Evolutionary conservation across 2,113 vertebrate genomes (phyloP), one percentile per base, ranked within the genome.

Genomic region (cat (Felis catus)): DNA sequence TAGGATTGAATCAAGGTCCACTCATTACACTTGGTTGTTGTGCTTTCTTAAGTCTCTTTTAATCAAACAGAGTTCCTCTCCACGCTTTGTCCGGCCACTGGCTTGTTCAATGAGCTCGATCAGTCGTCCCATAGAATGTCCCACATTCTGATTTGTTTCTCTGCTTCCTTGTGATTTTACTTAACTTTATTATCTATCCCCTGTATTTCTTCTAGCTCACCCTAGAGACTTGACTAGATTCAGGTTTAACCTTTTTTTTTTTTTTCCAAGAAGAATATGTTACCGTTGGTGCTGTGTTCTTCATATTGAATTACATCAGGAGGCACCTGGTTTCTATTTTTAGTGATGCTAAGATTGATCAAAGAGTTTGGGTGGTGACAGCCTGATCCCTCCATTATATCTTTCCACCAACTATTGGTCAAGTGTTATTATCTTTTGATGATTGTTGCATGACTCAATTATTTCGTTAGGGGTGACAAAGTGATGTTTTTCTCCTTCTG

Each of bases 241-340:
- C 66, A 92, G 14, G 18, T 83, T 83, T 78, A 53, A 86, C 45
- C 29, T 63, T 55, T 58, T 83, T 63, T 41, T 63, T 41, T 85
- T 68, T 73, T 88, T 66, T 39, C 41, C 27, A 27, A 33, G 55
- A 92, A 45, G 58, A n/a, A n/a, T 48, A 39, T 55, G 53, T 92
- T 53, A n/a, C 61, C 58, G 58, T 55, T 90, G 41, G 61, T 71
- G 55, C 41, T 68, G 13, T 58, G 51, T 83, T 55, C 68, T 73
- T 88, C 25, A 9, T 84, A n/a, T 70, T 79, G 10, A 9, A 53
- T 88, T 74, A 80, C 39, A 23, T 45, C 79, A 84, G n/a, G 18
- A 74, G 65, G 80, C 39, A 86, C 68, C 21, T 85, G 68, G 18
- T 66, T 97, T 94, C 95, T 82, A 83, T 66, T 89, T 95, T 96